phyloP scores from a whole-genome alignment of 2,888 invertebrate genomes.

The Dugesia japonica region DNA sequence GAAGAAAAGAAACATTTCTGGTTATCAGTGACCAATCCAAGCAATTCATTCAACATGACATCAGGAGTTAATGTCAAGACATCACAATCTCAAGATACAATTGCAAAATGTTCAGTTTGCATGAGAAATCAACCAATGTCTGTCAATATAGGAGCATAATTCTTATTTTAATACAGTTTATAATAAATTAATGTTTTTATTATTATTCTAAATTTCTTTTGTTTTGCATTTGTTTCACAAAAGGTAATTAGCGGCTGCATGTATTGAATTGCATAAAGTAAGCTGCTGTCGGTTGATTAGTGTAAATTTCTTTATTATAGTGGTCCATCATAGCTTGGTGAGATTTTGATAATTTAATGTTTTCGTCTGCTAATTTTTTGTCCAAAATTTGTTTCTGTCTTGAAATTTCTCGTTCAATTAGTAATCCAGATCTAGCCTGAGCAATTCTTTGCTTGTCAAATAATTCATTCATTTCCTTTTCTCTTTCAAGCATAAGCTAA shows the following conservation, averaged over 20 bases:
- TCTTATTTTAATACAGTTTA: no score
- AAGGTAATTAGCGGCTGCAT: conserved; percentile 59
- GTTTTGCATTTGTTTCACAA: no score
- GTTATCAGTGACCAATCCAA: neutral
- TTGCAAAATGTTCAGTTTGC: conserved; percentile 25
- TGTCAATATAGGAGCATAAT: neutral
- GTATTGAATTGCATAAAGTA: conserved; percentile 75
- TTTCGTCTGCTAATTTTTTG: conserved; percentile 58
- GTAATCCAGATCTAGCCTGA: conserved; percentile 57
- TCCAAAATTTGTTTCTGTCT: conserved; percentile 56
- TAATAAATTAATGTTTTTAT: no score
- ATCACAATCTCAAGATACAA: neutral
- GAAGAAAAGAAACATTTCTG: conserved; percentile 23
- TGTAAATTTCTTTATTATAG: conserved; percentile 60
- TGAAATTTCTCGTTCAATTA: conserved; percentile 57
- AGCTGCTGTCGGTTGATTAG: conserved; percentile 61
- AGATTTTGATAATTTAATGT: conserved; percentile 59
- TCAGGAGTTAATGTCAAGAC: conserved; percentile 37
- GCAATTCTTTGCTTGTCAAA: conserved; percentile 56
- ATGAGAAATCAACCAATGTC: conserved; percentile 17
- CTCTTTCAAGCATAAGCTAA: conserved; percentile 42
- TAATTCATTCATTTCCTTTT: conserved; percentile 49
- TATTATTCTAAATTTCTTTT: no score
- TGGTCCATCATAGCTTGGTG: conserved; percentile 62
- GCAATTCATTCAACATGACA: conserved; percentile 28